These are phyloP conservation scores for Tenthredo scrophulariae DNA, from an alignment of 2,888 invertebrate genomes.

Conservation along the genomic window DNA sequence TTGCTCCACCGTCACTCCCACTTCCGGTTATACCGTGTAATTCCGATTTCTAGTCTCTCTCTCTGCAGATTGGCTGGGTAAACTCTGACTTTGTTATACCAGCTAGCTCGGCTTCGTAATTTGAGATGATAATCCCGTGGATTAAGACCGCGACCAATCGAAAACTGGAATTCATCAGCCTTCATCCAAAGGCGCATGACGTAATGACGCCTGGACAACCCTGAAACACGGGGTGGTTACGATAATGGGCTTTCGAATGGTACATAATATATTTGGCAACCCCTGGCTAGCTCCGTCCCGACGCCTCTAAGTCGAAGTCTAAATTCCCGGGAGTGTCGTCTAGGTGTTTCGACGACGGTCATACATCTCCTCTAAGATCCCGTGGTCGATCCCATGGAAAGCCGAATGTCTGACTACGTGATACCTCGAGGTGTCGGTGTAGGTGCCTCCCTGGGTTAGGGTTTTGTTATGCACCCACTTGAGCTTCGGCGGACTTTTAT, in stretches of 20 bases:
- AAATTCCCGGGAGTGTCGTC: constrained; percentile 54
- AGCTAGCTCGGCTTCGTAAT: not conserved
- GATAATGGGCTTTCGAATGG: constrained; percentile 27
- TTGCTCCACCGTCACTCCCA: constrained; percentile 15
- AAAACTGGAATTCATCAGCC: not conserved
- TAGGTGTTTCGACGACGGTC: constrained; percentile 60
- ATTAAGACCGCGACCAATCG: not conserved
- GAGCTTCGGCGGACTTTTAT: not conserved
- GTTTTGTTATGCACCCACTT: not conserved
- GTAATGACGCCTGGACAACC: not conserved
- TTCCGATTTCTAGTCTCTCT: constrained; percentile 42
- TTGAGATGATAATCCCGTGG: not conserved
- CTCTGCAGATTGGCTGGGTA: not conserved
- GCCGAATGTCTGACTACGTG: constrained; percentile 15
- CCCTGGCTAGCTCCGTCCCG: not conserved
- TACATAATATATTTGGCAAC: constrained; percentile 33
- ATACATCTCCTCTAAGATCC: constrained; percentile 58
- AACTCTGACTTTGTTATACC: not conserved
- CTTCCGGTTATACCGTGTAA: constrained; percentile 44
- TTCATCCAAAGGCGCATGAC: not conserved
- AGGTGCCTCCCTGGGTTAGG: not conserved
- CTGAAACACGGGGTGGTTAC: not conserved
- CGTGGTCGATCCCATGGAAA: constrained; percentile 6
- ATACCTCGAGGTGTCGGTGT: not conserved
- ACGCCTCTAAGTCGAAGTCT: not conserved